These are phyloP conservation scores for Dasypogon diadema DNA, from an alignment of 2,888 invertebrate genomes.

Conservation along the genomic window DNA sequence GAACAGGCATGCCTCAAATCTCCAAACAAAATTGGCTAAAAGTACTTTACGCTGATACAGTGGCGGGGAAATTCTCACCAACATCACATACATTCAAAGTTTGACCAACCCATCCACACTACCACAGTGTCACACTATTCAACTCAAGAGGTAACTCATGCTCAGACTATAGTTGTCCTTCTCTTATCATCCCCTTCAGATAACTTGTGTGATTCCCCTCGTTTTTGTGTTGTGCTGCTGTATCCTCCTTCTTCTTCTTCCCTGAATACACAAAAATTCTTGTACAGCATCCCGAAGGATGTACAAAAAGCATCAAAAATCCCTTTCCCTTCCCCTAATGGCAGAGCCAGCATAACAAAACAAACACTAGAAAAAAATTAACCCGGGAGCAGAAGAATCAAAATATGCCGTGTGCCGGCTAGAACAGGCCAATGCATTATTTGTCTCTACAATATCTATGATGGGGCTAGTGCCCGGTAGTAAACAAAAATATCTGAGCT, in stretches of 20 bases:
- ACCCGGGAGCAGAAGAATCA: too few relatives aligned
- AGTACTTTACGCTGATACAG: slow-evolving; percentile 1
- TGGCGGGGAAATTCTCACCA: slow-evolving; percentile 1
- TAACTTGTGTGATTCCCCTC: slow-evolving; percentile 10
- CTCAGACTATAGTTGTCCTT: not conserved
- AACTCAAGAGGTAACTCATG: not conserved
- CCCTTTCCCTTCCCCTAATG: not conserved
- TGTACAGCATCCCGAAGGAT: slow-evolving; percentile 1
- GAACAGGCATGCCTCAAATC: slow-evolving; percentile 11
- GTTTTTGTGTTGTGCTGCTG: too few relatives aligned
- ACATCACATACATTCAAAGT: not conserved
- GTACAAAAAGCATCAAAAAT: not conserved
- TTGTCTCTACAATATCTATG: not conserved
- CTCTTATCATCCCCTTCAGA: slow-evolving; percentile 5
- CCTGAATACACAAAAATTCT: slow-evolving; percentile 14
- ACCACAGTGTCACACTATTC: not conserved
- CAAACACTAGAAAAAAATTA: not conserved
- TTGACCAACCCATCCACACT: slow-evolving; percentile 11
- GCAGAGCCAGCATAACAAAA: not conserved
- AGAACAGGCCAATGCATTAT: not conserved
- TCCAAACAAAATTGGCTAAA: not conserved
- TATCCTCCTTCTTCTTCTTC: slow-evolving; percentile 25
- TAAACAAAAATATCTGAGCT: not conserved
- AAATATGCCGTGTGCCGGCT: too few relatives aligned
- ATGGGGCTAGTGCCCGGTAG: not conserved